These are phyloP conservation scores for Xestia rhomboidea DNA, from an alignment of 2,888 invertebrate species.

Conservation along the genomic window DNA sequence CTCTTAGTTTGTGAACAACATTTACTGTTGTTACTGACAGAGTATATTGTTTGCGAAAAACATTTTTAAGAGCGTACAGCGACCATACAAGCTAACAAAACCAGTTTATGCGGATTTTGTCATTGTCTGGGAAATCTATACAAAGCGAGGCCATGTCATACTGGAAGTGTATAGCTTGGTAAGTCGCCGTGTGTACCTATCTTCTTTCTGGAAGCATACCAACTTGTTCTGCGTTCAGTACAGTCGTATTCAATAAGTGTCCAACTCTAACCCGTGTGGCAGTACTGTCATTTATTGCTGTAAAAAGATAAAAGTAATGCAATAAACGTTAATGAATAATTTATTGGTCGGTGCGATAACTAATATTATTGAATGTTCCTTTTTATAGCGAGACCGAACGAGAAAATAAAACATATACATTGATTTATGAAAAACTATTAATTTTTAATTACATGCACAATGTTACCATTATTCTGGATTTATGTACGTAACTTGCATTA, in stretches of 20 bases:
- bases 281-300: constrained; percentile 43
- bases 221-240: constrained; percentile 8
- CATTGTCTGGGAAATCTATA: too few relatives aligned
- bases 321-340: constrained; percentile 65
- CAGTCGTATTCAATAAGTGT: constrained; percentile 37
- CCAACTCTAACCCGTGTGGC: constrained; percentile 10
- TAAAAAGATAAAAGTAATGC: constrained; percentile 61
- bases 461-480: constrained; percentile 68
- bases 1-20: constrained; percentile 41
- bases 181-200: too few relatives aligned
- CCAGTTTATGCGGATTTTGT: too few relatives aligned
- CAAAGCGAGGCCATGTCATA: too few relatives aligned
- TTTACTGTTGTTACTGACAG: constrained; percentile 21
- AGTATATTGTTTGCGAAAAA: constrained; percentile 6
- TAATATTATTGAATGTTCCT: constrained; percentile 72
- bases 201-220: not conserved
- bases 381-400: constrained; percentile 67
- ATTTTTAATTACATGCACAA: constrained; percentile 75
- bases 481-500: constrained; percentile 62
- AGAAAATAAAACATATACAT: constrained; percentile 69
- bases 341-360: constrained; percentile 65
- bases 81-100: too few relatives aligned
- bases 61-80: not conserved
- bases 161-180: too few relatives aligned
- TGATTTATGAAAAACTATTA: constrained; percentile 78